Base-by-base conservation (phyloP, 2,888 invertebrate genomes). In the Blera fallax region DNA sequence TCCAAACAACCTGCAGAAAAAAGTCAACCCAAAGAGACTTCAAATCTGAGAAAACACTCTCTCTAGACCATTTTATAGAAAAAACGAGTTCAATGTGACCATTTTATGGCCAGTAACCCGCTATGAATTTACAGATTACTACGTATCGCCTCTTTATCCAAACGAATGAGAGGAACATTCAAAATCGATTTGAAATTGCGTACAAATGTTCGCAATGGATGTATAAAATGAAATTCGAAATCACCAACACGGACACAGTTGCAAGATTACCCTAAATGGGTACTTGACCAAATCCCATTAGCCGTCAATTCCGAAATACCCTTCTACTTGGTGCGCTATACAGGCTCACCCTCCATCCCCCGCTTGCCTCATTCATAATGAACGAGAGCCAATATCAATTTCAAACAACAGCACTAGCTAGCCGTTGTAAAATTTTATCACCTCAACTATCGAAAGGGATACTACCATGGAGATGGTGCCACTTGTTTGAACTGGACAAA, bases 211-310 rank as follows among this genome's bases (percentile, higher is more conserved):
- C 48, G 32, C 58, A 72, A 70, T 58, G 56, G 52, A 54, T 76
- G 29, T 65, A 58, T 76, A 72, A 65, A 81, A 62, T 48, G 3
- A 40, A 58, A 85, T 60, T 73, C 48, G 5, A 84, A 74, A 65
- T 62, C 64, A 8, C 50, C 21, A 50, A 67, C n/a, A 52, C 74
- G 84, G 69, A 80, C 85, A 65, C 85, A 85, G 76, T 85, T 81
- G 85, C 81, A 32, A 52, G 37, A 81, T 85, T 81, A 77, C 67
- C 48, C 72, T 72, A 67, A 85, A 81, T 81, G 67, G 81, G 29
- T 48, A 85, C 76, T 81, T 85, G 81, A 81, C 85, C 80, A 77
- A 77, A 85, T 77, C 81, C 70, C 81, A 85, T 85, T 81, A 81
- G 37, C 34, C 64, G 56, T 48, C 67, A 60, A 52, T 74, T 73